Conservation (phyloP, 2,113 vertebrate species). For the Eulacestoma nigropectus region DNA sequence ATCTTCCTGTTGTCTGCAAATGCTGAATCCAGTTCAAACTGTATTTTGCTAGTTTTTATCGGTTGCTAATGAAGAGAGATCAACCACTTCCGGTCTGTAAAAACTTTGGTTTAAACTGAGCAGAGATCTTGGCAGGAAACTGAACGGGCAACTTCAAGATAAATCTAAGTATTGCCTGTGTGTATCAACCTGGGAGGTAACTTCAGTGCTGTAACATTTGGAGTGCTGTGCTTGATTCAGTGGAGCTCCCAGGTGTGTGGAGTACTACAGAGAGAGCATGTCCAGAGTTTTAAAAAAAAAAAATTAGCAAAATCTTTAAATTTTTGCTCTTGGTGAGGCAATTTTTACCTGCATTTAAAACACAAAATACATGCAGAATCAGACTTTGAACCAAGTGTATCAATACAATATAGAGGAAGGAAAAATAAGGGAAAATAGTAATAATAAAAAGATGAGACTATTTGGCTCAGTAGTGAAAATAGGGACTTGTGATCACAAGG, state of each 20-base stretch:
- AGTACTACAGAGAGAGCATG: background rate
- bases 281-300: background rate
- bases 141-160: background rate
- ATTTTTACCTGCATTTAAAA: background rate
- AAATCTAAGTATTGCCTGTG: background rate
- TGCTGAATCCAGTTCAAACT: background rate
- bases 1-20: background rate
- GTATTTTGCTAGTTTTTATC: background rate
- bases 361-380: background rate
- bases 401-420: background rate
- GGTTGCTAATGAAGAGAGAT: background rate
- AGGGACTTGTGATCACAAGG: background rate
- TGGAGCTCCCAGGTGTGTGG: background rate
- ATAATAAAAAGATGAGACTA: background rate
- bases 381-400: background rate
- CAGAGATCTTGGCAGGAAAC: background rate
- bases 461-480: background rate
- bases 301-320: background rate
- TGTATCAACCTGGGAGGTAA: background rate
- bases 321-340: background rate
- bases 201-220: background rate
- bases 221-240: background rate
- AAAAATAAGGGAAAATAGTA: background rate
- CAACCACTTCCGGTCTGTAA: background rate
- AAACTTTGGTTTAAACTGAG: background rate